Percentiles rank a stretch among this genome's conserved stretches.
phyloP scores from a whole-genome alignment of 2,113 vertebrate genomes.

The Struthio camelus region DNA sequence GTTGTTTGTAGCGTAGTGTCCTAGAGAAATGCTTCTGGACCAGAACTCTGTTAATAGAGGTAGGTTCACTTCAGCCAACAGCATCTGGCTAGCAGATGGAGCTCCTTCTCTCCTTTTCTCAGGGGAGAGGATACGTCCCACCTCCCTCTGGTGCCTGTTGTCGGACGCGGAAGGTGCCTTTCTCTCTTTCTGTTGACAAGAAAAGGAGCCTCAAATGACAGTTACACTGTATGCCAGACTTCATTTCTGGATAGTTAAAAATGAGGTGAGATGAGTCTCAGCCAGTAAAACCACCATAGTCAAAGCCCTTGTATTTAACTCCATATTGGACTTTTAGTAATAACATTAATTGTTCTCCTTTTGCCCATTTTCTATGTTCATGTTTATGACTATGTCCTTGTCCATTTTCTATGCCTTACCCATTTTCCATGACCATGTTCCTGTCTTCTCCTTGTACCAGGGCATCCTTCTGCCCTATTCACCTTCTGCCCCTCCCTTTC shows the following conservation, averaged over 20 bases:
- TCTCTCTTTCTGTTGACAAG: neutral
- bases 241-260: neutral
- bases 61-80: neutral
- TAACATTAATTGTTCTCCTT: neutral
- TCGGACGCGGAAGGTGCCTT: neutral
- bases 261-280: neutral
- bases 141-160: neutral
- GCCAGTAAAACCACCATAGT: neutral
- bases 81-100: neutral
- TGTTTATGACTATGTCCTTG: neutral
- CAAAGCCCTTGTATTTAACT: neutral
- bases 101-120: neutral
- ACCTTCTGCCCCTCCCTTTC: neutral
- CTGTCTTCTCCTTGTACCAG: neutral
- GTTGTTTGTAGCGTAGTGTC: neutral
- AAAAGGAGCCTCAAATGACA: neutral
- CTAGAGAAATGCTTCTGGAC: neutral
- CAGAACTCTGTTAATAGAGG: neutral
- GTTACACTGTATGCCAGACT: neutral
- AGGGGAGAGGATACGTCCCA: accelerated
- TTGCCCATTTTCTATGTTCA: neutral
- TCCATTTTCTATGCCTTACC: neutral
- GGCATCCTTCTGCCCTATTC: neutral
- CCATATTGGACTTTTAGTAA: neutral
- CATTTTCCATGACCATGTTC: neutral